phyloP scores from a whole-genome alignment of 2,113 vertebrate species.

The Ivindomyrus marchei region DNA sequence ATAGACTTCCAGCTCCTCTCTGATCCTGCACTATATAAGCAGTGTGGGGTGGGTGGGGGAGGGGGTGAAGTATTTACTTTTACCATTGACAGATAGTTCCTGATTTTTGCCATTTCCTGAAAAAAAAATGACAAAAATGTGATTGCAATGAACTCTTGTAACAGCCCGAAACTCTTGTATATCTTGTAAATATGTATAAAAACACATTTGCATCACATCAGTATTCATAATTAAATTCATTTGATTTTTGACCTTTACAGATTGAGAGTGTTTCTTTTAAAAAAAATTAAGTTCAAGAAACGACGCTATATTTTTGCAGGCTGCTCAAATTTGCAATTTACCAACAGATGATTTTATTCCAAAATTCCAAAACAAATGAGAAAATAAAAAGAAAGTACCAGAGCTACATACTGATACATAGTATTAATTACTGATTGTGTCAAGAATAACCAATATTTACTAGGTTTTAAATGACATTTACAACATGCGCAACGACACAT shows the following conservation, averaged over 20 bases:
- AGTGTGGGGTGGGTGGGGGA: background rate
- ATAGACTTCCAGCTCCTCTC: background rate
- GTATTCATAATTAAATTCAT: background rate
- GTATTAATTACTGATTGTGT: background rate
- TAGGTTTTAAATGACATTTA: conserved; percentile 2
- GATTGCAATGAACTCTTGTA: background rate
- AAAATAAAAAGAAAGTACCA: background rate
- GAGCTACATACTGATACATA: background rate
- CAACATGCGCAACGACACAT: background rate
- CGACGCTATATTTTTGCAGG: background rate
- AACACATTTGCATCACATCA: background rate
- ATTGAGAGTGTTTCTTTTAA: background rate
- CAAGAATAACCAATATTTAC: background rate
- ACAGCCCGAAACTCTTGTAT: background rate
- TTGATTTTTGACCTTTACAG: background rate
- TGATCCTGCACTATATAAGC: background rate
- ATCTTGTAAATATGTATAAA: background rate
- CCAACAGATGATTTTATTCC: background rate
- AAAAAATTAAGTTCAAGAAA: background rate
- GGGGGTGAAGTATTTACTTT: background rate
- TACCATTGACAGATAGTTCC: background rate
- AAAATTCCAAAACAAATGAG: background rate
- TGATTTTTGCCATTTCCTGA: background rate
- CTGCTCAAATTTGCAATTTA: background rate
- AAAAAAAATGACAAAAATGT: background rate